Percentiles rank a stretch among this genome's conserved stretches.
phyloP scores from a whole-genome alignment of 92 coral and sea anemone species.

The Parazoanthus swiftii region DNA sequence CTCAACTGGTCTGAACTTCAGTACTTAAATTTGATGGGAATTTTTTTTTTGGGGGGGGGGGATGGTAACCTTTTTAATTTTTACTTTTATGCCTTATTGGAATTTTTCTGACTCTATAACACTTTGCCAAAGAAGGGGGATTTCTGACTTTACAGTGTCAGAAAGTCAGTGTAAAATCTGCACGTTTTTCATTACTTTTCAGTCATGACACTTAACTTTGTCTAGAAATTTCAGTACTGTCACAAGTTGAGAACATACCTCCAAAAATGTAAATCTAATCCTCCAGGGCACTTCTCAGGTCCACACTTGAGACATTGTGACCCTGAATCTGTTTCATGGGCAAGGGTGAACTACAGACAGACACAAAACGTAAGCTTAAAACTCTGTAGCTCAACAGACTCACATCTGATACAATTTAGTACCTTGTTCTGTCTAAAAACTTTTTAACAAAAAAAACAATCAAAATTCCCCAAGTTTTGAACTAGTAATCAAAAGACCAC shows the following conservation, averaged over 20 bases:
- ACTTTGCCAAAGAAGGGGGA: not conserved
- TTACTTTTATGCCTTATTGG: not conserved
- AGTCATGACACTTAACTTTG: too few species aligned
- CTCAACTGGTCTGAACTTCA: too few species aligned
- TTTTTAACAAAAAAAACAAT: too few species aligned
- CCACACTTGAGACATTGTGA: conserved; percentile 96
- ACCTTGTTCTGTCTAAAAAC: too few species aligned
- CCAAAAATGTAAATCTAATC: conserved; percentile 98
- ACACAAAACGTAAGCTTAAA: not conserved
- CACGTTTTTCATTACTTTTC: too few species aligned
- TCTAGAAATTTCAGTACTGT: not conserved
- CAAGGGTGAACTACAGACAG: conserved; percentile 62
- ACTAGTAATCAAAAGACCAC: too few species aligned
- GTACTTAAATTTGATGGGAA: too few species aligned
- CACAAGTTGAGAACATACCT: conserved; percentile 56
- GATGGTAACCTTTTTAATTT: not conserved
- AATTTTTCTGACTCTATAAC: not conserved
- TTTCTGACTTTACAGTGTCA: not conserved
- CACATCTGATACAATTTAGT: too few species aligned
- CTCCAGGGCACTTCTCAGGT: conserved; percentile 92
- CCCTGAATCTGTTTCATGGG: conserved; percentile 95
- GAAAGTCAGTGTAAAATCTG: not conserved
- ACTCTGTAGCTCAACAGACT: not conserved
- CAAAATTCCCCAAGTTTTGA: too few species aligned
- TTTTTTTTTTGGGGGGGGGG: too few species aligned